Conservation (phyloP, 2,113 vertebrate species). For the Aramus guarauna region DNA sequence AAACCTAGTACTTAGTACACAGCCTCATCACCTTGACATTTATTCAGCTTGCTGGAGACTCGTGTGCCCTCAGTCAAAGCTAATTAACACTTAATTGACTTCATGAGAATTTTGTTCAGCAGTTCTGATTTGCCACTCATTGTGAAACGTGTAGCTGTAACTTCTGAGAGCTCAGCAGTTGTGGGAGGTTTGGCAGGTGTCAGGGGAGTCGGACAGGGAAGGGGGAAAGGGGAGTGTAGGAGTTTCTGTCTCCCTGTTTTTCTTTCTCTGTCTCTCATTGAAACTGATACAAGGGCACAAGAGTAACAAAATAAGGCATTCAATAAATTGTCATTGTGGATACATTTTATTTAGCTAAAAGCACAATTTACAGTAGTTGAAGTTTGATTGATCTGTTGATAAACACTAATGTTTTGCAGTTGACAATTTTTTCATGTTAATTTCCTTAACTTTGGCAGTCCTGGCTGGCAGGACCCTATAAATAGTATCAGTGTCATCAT, state of each 20-base stretch:
- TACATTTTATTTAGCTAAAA: conserved; percentile 78
- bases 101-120: conserved; percentile 46
- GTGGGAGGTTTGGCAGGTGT: conserved; percentile 48
- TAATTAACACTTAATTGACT: conserved; percentile 69
- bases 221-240: not conserved
- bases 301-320: conserved; percentile 39
- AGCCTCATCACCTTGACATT: conserved; percentile 63
- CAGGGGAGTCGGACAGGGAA: not conserved
- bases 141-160: conserved; percentile 1
- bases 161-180: conserved; percentile 45
- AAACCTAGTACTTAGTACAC: conserved; percentile 38
- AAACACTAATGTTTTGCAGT: conserved; percentile 83
- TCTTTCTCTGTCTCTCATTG: not conserved
- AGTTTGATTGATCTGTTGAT: conserved; percentile 85
- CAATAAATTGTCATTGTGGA: conserved; percentile 67
- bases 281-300: not conserved
- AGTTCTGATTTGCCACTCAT: conserved; percentile 50
- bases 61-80: conserved; percentile 57
- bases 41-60: conserved; percentile 60
- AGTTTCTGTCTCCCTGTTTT: not conserved
- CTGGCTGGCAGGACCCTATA: conserved; percentile 77
- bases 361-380: conserved; percentile 77
- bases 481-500: conserved; percentile 79
- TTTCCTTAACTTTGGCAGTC: conserved; percentile 79
- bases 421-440: conserved; percentile 82